Evolutionary conservation across 2,888 invertebrate genomes (phyloP).

Genomic region (Hololepta plana): DNA sequence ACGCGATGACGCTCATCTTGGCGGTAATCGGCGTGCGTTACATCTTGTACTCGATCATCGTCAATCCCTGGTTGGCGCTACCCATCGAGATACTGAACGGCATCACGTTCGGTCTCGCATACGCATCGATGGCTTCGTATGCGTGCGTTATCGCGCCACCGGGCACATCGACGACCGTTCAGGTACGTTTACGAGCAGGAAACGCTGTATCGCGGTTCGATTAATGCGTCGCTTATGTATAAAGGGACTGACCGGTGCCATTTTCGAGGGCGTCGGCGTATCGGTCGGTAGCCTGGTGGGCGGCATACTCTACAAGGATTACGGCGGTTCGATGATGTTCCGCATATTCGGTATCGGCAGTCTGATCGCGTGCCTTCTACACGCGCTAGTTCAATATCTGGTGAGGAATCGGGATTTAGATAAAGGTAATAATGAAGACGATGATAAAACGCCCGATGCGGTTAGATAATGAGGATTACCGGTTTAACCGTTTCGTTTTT

Average conservation of each 20-base stretch:
- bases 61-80: conserved; percentile 68
- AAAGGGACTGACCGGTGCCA: conserved; percentile 66
- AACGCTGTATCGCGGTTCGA: background rate
- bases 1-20: conserved; percentile 69
- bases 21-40: conserved; percentile 65
- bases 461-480: too few relatives aligned
- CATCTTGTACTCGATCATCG: conserved; percentile 59
- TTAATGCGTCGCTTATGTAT: conserved; percentile 1
- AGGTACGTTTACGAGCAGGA: conserved; percentile 30
- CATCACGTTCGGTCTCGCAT: conserved; percentile 74
- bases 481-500: too few relatives aligned
- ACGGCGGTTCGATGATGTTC: conserved; percentile 51
- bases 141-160: conserved; percentile 67
- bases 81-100: conserved; percentile 78
- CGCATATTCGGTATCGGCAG: conserved; percentile 52
- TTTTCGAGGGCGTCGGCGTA: conserved; percentile 76
- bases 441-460: too few relatives aligned
- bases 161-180: conserved; percentile 74
- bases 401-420: conserved; percentile 10
- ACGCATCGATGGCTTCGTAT: conserved; percentile 76
- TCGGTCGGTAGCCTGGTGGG: conserved; percentile 62
- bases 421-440: too few relatives aligned
- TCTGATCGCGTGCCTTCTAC: conserved; percentile 38
- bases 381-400: conserved; percentile 32
- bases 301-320: conserved; percentile 45